Percentiles rank a stretch among this genome's conserved stretches.
Conservation (phyloP, 2,888 invertebrate genomes). For the Leptinotarsa juncta region DNA sequence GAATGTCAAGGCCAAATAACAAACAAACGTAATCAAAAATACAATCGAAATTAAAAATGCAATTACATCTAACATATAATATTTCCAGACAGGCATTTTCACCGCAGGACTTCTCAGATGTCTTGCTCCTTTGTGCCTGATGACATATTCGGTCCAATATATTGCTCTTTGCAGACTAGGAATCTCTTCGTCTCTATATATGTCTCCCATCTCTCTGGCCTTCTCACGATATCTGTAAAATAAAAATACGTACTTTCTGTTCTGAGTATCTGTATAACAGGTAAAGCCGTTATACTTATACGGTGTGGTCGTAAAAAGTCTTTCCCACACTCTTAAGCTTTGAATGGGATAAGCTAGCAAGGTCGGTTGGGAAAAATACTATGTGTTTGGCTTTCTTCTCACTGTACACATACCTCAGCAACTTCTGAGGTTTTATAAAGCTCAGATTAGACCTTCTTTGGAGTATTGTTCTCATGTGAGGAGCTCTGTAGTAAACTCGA, state of each 20-base stretch:
- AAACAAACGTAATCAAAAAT: conserved; percentile 9
- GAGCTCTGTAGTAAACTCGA: too few relatives aligned
- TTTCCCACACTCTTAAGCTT: too few relatives aligned
- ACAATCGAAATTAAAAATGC: conserved; percentile 29
- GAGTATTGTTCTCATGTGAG: too few relatives aligned
- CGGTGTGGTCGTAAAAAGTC: too few relatives aligned
- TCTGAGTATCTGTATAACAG: too few relatives aligned
- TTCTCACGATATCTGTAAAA: conserved; percentile 46
- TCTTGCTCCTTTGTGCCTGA: conserved; percentile 52
- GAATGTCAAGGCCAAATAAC: conserved; percentile 6
- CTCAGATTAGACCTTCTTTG: too few relatives aligned
- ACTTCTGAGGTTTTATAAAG: too few relatives aligned
- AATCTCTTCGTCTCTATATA: conserved; percentile 52
- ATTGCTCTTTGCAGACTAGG: conserved; percentile 52
- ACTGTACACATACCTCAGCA: too few relatives aligned
- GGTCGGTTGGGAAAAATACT: too few relatives aligned
- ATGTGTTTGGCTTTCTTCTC: too few relatives aligned
- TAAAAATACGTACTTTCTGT: background rate
- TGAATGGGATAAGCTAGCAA: too few relatives aligned
- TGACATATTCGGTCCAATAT: conserved; percentile 58
- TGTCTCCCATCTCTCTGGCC: conserved; percentile 43
- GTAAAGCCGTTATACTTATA: too few relatives aligned
- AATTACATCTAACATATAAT: conserved; percentile 49
- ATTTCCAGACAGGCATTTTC: conserved; percentile 44
- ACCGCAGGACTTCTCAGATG: conserved; percentile 48